Base-by-base conservation (phyloP, 2,888 invertebrate genomes). In the Dascillus cervinus region DNA sequence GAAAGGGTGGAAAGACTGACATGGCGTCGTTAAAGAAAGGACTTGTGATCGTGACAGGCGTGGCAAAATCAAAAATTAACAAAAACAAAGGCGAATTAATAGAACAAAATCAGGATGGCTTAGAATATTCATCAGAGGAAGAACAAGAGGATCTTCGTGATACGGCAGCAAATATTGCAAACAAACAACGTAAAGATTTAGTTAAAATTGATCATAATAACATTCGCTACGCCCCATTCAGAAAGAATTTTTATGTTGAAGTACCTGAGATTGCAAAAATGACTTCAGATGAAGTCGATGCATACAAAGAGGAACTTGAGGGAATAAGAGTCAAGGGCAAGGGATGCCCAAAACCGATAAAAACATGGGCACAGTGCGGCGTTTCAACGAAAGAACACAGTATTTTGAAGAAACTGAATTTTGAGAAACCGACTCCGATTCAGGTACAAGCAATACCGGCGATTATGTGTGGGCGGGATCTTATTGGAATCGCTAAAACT, bases 401-500 rank as follows among this genome's bases (percentile, higher is more conserved):
- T 52, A 79, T 87, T 44, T 66, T 98, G 34, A 94, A 89, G 62
- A 91, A 83, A 67, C 73, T 84, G 34, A 78, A 78, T 35, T 99
- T 92, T 64, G 92, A 94, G 52, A 96, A 94, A 63, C 98, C 98
- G 0, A 98, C 98, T 1, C 97, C 98, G 1, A 98, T 98, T 54
- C 98, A 98, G 66, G 83, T 90, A 31, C 98, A 99, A 67, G 97
- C 96, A 2, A 89, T 98, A 55, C 90, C 91, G 3, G 89, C 91
- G 13, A 89, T 98, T 38, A 96, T 99, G 96, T 89, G 87, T 27
- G 89, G 88, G 44, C 78, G 96, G 34, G 96, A 98, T 67, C 70
- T 98, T 38, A 98, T 98, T 55, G 97, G 97, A 32, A 98, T 99
- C 59, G 98, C 98, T 2, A 98, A 98, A 69, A 98, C 98, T 0